phyloP scores from a whole-genome alignment of 2,797 vertebrate species.

The Silurus lanzhouensis region DNA sequence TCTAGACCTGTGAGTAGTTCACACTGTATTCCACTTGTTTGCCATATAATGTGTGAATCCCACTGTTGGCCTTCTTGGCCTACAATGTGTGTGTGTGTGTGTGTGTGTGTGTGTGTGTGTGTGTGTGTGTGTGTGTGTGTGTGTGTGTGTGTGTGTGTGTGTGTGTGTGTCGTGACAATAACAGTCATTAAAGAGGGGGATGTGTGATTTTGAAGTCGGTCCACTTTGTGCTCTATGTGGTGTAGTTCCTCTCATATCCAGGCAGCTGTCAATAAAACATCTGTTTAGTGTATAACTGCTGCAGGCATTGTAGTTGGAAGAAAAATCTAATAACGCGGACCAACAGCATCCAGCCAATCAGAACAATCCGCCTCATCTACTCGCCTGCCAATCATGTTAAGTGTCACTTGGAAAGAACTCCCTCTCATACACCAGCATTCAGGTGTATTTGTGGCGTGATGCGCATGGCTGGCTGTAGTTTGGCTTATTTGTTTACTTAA shows the following conservation, averaged over 20 bases:
- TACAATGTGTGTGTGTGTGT: conserved; percentile 1
- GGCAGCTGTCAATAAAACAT: conserved; percentile 16
- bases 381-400: neutral
- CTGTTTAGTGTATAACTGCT: neutral
- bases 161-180: neutral
- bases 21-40: conserved; percentile 21
- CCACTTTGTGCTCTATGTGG: neutral
- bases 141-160: conserved; percentile 24
- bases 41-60: conserved; percentile 33
- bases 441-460: neutral
- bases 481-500: neutral
- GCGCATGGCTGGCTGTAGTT: neutral
- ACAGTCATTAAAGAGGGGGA: neutral
- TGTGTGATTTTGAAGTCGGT: neutral
- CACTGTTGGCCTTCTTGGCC: conserved; percentile 3
- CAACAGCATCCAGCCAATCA: neutral
- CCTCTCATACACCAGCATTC: neutral
- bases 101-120: conserved; percentile 19
- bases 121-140: conserved; percentile 2
- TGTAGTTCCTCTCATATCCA: neutral
- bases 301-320: neutral
- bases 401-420: neutral
- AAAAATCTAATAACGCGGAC: neutral
- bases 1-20: conserved; percentile 23
- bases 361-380: too few species aligned